phyloP scores from a whole-genome alignment of 2,113 vertebrate genomes.

The Silurus asotus region DNA sequence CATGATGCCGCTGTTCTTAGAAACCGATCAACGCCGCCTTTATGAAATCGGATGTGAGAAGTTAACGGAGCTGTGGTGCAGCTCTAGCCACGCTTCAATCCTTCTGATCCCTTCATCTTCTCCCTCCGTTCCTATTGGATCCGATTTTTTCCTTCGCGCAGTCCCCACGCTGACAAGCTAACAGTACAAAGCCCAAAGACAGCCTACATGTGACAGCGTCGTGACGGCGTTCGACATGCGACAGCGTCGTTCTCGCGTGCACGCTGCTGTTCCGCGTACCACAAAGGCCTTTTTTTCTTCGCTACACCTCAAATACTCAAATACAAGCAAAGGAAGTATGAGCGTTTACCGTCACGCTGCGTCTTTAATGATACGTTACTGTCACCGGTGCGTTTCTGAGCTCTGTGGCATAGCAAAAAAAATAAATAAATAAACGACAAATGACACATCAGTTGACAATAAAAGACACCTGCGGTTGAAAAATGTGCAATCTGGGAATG shows the following conservation, averaged over 20 bases:
- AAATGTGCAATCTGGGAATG: no score
- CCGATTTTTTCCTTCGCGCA: background rate
- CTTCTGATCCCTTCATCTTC: background rate
- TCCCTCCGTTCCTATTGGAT: background rate
- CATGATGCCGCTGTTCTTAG: no score
- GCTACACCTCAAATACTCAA: background rate
- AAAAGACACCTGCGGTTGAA: slow-evolving; percentile 1
- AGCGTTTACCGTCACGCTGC: slow-evolving; percentile 11
- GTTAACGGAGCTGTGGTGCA: background rate
- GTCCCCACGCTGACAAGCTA: background rate
- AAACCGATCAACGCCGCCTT: background rate
- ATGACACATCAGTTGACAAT: slow-evolving; percentile 28
- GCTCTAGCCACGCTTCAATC: background rate
- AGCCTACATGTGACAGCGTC: background rate
- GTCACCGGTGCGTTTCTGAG: slow-evolving; percentile 6
- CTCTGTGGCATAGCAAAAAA: background rate
- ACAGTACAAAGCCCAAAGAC: background rate
- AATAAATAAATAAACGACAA: background rate
- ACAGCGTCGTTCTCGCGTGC: background rate
- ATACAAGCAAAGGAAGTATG: background rate
- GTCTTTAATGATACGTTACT: slow-evolving; percentile 27
- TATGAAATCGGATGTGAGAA: background rate
- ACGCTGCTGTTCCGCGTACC: background rate
- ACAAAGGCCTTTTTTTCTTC: background rate
- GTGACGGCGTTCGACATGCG: background rate